These are phyloP conservation scores for Erannis defoliaria DNA, from an alignment of 2,888 invertebrate species.

Conservation along the genomic window DNA sequence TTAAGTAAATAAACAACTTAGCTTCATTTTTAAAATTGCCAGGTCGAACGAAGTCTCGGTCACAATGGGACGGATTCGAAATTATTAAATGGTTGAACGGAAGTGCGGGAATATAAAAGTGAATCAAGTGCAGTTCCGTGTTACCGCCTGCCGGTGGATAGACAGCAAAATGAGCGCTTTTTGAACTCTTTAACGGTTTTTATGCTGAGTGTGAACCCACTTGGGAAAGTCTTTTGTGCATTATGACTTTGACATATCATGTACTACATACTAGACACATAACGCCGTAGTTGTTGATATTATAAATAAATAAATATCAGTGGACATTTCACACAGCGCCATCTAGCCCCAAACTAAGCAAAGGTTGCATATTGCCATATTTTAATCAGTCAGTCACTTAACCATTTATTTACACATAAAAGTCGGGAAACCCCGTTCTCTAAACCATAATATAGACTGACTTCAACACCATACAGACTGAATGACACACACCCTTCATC, in stretches of 20 bases:
- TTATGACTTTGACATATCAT: background rate
- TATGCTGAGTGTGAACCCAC: background rate
- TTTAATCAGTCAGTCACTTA: too few species aligned
- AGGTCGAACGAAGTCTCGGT: constrained; percentile 21
- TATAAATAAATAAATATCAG: too few species aligned
- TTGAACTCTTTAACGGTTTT: constrained; percentile 14
- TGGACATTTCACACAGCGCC: too few species aligned
- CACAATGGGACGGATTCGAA: constrained; percentile 26
- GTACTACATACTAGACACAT: too few species aligned
- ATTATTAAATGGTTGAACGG: constrained; percentile 37
- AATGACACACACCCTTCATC: too few species aligned
- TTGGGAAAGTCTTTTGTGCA: background rate
- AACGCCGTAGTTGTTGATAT: too few species aligned
- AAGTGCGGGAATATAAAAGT: constrained; percentile 56
- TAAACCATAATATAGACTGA: too few species aligned
- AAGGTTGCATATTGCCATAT: too few species aligned
- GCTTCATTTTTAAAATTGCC: constrained; percentile 15
- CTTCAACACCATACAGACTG: too few species aligned
- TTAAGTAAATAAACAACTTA: constrained; percentile 10
- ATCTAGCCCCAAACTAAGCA: too few species aligned
- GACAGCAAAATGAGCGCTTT: constrained; percentile 32
- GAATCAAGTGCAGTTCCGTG: constrained; percentile 67
- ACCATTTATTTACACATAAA: too few species aligned
- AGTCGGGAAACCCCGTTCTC: too few species aligned
- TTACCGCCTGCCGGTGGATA: constrained; percentile 41